Conservation (phyloP, 2,113 vertebrate genomes). For the Caloenas nicobarica region DNA sequence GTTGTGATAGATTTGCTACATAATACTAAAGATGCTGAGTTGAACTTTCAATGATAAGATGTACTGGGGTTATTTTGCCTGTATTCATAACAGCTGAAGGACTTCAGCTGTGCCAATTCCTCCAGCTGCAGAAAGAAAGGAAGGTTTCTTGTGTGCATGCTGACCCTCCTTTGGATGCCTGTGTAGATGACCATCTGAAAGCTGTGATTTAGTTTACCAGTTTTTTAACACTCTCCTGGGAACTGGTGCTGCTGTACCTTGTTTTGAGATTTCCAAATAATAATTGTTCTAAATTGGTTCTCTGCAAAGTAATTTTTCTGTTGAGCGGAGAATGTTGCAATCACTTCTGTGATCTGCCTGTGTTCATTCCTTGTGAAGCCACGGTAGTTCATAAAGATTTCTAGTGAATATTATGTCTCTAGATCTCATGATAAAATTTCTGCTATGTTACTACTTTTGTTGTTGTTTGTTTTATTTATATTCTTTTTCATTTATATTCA, state of each 20-base stretch:
- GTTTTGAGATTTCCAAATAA: not conserved
- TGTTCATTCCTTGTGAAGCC: not conserved
- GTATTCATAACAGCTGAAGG: not conserved
- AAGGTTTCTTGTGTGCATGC: not conserved
- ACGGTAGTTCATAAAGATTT: not conserved
- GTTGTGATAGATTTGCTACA: not conserved
- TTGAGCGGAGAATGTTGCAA: not conserved
- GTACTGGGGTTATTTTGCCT: not conserved
- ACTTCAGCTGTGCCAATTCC: not conserved
- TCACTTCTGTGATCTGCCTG: not conserved
- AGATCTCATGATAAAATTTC: not conserved
- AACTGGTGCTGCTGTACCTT: not conserved
- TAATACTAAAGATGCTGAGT: not conserved
- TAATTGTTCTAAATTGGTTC: not conserved
- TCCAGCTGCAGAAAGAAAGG: not conserved
- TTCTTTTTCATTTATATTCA: not conserved
- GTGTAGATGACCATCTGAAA: not conserved
- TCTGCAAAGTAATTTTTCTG: not conserved
- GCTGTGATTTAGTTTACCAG: not conserved
- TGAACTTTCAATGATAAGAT: not conserved
- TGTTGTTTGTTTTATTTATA: not conserved
- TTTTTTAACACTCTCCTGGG: not conserved
- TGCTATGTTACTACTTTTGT: not conserved
- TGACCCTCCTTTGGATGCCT: not conserved
- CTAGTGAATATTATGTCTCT: not conserved